Base-by-base conservation (phyloP, 1,140 invertebrate species). In the Euglossa dilemma region DNA sequence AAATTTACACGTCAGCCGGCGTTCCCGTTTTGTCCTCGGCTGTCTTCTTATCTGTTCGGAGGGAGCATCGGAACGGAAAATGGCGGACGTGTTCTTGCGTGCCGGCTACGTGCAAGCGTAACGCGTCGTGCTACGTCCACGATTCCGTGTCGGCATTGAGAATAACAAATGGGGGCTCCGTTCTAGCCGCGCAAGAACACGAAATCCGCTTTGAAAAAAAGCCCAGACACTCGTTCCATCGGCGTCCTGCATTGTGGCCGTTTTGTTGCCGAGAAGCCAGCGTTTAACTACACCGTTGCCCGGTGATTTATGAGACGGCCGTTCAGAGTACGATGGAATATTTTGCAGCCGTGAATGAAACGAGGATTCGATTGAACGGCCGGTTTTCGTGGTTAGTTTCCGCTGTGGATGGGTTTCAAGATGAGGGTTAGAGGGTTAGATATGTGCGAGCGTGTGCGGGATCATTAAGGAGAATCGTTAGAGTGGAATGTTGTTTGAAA, bases 41-140 rank as follows among this genome's bases (percentile, higher is more conserved):
- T 50, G 80, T 67, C 72, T 67, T 52, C 80, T 87, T 87, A 84
- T 86, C 86, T 87, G 83, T 87, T 85, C 14, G 20, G n/a, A 57
- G 23, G 20, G 71, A 52, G 56, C 86, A 86, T 87, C 75, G 80
- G 77, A 87, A 84, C 85, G 80, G 86, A 86, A 87, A 83, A 87
- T 84, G 84, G 86, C 76, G 85, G 69, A 61, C 66, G 81, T 61
- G 75, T 57, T n/a, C 23, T 52, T 50, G 56, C 59, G 25, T 64
- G 56, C 45, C 36, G 4, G 36, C 52, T 43, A 43, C 47, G 69
- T 50, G 52, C 43, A 47, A 71, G 18, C 52, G 66, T 64, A 72
- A 25, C 45, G 57, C 64, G 54, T 36, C 4, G 36, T 61, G 73
- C 56, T 72, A 50, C 66, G 28, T 71, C 61, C 63, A 59, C 80